Conservation (phyloP, 2,113 vertebrate genomes). For the Grammomys surdaster region DNA sequence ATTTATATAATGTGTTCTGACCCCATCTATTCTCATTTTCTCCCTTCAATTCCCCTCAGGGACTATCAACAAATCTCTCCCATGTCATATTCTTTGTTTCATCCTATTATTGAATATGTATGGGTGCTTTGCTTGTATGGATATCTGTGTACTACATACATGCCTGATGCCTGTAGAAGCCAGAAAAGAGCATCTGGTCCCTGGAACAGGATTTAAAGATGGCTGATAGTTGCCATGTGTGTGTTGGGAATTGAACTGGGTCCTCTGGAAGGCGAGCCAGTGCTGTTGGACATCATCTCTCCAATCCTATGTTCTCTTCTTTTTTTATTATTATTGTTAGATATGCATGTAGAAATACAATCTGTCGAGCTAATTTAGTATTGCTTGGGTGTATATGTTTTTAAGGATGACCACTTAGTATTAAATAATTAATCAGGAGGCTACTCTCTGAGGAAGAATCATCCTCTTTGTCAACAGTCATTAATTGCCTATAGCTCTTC, state of each 20-base stretch:
- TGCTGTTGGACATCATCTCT: not conserved
- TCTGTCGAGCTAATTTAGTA: not conserved
- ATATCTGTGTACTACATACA: not conserved
- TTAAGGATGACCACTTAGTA: not conserved
- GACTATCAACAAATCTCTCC: not conserved
- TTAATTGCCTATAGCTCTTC: not conserved
- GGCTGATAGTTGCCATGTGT: not conserved
- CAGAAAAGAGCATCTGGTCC: not conserved
- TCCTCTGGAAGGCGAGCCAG: not conserved
- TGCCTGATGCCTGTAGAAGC: not conserved
- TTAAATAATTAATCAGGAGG: not conserved
- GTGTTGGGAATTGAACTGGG: not conserved
- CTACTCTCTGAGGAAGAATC: not conserved
- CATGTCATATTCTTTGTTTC: not conserved
- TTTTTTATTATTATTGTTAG: not conserved
- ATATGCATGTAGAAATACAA: not conserved
- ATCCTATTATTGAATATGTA: not conserved
- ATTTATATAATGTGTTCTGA: not conserved
- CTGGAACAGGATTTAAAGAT: not conserved
- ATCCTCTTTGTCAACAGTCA: not conserved
- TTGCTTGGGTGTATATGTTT: not conserved
- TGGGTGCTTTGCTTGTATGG: not conserved
- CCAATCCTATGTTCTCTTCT: not conserved
- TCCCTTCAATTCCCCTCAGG: not conserved
- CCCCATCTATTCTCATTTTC: not conserved